Base-by-base conservation (phyloP, 1,140 invertebrate genomes). In the Bombus breviceps region DNA sequence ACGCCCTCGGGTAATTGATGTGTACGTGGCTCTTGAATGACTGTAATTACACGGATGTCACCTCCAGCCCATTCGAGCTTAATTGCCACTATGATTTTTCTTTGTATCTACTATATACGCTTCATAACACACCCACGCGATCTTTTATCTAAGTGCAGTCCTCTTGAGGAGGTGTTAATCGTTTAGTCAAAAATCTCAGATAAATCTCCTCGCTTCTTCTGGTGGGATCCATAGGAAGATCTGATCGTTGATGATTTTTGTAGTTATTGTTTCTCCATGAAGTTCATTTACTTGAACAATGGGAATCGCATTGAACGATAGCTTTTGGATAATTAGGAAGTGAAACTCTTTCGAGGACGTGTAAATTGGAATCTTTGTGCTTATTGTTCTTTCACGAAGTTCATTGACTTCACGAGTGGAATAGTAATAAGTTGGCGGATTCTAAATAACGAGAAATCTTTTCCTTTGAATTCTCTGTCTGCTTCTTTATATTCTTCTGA, bases 71-170 rank as follows among this genome's bases (percentile, higher is more conserved):
- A 39, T 57, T 64, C 34, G 34, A n/a, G 43, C 32, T 89, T 90
- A 90, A 90, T 90, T 89, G 77, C 59, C 62, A 43, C 43, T 43
- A 81, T 84, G 88, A 87, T 90, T 87, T 87, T 72, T 86, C 75
- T 4, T 22, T 13, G 72, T 41, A n/a, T 15, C 39, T 8, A 15
- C 13, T 28, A 28, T 57, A 25, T 10, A 47, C 6, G 53, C 37
- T 74, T 57, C 12, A 37, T 62, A 4, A 25, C 62, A 80, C 76
- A 18, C 66, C 76, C 41, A 84, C 76, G 10, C 1, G n/a, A n/a
- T 64, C 28, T 71, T 69, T 13, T 37, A 57, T 37, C 41, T n/a
- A 28, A 69, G 53, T 22, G 9, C n/a, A 59, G 47, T 53, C 41
- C 6, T 15, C 12, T 18, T 13, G 47, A 64, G 68, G 8, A 82